Evolutionary conservation across 37 sponge, comb jelly and placozoan species (phyloP), one percentile per base, ranked within the genome.

Genomic region (Petrosia ficiformis): DNA sequence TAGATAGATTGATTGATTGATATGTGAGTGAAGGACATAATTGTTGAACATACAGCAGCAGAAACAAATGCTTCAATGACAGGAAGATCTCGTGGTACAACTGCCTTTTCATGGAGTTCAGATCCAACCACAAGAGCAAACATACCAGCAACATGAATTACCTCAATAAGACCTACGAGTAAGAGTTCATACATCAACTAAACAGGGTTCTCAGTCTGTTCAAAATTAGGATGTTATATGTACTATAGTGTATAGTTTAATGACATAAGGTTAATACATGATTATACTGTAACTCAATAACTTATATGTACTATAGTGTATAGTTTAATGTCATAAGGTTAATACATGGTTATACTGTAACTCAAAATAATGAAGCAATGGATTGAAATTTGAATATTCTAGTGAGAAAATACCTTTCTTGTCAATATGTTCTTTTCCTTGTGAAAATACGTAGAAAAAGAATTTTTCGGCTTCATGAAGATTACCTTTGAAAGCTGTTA

Each of bases 1-100:
- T 14, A 48, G 54, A 48, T 8, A 48, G 54, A n/a, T n/a, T n/a
- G n/a, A n/a, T n/a, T n/a, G n/a, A n/a, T n/a, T n/a, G n/a, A n/a
- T n/a, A n/a, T n/a, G n/a, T n/a, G n/a, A n/a, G n/a, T n/a, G n/a
- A n/a, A n/a, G n/a, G n/a, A n/a, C n/a, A n/a, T n/a, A n/a, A n/a
- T n/a, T n/a, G n/a, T n/a, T n/a, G n/a, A n/a, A n/a, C n/a, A n/a
- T 58, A 84, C 84, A 33, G 77, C 61, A 21, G 84, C 41, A 1
- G 31, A 16, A 19, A 59, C 39, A 8, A 84, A 4, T 44, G 84
- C 34, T 29, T 36, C 30, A 28, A 84, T 37, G 67, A 72, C 14
- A 19, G 67, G 38, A 52, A 77, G 77, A 42, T 77, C 73, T 30
- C 26, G 68, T 1, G 77, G 72, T 0, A 84, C 8, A 3, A 19